These are phyloP conservation scores for Andrena praecox DNA, from an alignment of 2,888 invertebrate genomes.

Conservation along the genomic window DNA sequence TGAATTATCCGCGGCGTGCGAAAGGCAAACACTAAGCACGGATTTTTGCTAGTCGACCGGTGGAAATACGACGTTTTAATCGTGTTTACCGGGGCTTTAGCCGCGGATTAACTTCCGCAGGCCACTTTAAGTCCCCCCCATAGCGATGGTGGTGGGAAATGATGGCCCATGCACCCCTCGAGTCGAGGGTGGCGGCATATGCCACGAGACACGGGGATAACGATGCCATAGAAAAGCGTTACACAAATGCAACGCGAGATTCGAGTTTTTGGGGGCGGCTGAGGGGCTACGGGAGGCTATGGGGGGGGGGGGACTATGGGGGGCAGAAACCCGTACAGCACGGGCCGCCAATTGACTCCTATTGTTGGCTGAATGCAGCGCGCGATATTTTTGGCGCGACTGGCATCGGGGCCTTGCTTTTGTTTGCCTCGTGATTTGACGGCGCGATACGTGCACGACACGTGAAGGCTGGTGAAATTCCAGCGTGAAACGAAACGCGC, in stretches of 20 bases:
- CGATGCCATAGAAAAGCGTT: conserved; percentile 65
- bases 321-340: conserved; percentile 53
- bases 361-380: conserved; percentile 75
- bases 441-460: conserved; percentile 54
- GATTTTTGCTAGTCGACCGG: conserved; percentile 59
- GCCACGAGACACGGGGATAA: conserved; percentile 63
- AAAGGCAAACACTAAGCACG: conserved; percentile 61
- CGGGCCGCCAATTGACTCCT: conserved; percentile 78
- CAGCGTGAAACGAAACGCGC: conserved; percentile 13
- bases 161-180: conserved; percentile 41
- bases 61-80: conserved; percentile 76
- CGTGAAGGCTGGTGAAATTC: conserved; percentile 28
- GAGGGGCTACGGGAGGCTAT: conserved; percentile 17
- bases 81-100: conserved; percentile 82
- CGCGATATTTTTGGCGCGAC: conserved; percentile 76
- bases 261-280: conserved; percentile 28
- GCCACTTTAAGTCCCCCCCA: conserved; percentile 74
- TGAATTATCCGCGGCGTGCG: conserved; percentile 64
- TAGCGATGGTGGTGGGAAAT: conserved; percentile 68
- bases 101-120: conserved; percentile 80
- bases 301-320: neutral
- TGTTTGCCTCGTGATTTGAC: conserved; percentile 67
- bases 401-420: conserved; percentile 61
- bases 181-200: conserved; percentile 57
- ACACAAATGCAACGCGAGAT: conserved; percentile 23